Conservation (phyloP, 2,888 invertebrate genomes). For the Tenodera sinensis region DNA sequence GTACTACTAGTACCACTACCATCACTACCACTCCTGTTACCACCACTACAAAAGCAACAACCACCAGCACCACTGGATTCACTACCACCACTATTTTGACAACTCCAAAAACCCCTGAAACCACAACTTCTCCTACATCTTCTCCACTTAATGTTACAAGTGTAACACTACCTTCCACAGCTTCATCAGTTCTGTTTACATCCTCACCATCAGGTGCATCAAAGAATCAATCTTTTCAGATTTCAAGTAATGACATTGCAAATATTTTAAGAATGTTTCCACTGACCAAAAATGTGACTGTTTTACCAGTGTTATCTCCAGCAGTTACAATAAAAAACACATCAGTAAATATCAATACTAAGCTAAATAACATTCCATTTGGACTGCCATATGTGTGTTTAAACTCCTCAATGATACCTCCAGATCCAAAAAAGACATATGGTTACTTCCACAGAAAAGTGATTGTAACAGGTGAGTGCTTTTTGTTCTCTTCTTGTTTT, state of each 20-base stretch:
- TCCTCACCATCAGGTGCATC: slow-evolving; percentile 28
- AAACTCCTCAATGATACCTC: slow-evolving; percentile 58
- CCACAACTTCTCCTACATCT: slow-evolving; percentile 43
- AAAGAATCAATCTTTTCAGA: not conserved
- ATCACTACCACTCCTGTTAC: slow-evolving; percentile 45
- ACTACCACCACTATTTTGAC: not conserved
- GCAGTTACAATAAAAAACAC: slow-evolving; percentile 25
- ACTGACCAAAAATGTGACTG: slow-evolving; percentile 34
- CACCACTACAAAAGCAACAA: slow-evolving; percentile 38
- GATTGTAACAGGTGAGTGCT: slow-evolving; percentile 61
- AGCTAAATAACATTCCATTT: slow-evolving; percentile 33
- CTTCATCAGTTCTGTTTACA: not conserved
- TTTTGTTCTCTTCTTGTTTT: not conserved
- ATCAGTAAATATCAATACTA: not conserved
- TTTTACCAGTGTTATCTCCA: slow-evolving; percentile 34
- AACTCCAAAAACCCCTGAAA: slow-evolving; percentile 29
- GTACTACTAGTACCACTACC: slow-evolving; percentile 48
- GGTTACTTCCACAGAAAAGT: slow-evolving; percentile 68
- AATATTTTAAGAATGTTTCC: slow-evolving; percentile 22
- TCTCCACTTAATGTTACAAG: slow-evolving; percentile 4
- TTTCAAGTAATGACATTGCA: slow-evolving; percentile 20
- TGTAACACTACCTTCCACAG: not conserved
- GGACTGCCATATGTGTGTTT: slow-evolving; percentile 53
- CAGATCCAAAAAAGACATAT: slow-evolving; percentile 63
- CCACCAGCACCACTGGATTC: slow-evolving; percentile 33